These are phyloP conservation scores for Poecile montanus DNA, from an alignment of 2,797 vertebrate species.

Conservation along the genomic window DNA sequence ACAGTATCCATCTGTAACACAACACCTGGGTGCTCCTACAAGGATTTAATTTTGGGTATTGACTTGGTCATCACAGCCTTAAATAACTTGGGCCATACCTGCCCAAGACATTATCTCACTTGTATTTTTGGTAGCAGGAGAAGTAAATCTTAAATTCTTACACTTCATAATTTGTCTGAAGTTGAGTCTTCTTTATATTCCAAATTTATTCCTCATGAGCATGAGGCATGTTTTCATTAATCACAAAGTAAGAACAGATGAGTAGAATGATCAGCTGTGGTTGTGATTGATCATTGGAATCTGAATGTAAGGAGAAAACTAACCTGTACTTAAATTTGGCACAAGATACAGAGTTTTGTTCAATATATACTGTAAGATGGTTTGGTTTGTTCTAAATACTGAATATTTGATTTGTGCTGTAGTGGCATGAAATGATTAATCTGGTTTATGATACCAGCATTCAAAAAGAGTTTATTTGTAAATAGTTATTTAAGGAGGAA, in stretches of 20 bases:
- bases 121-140: background rate
- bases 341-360: background rate
- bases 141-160: background rate
- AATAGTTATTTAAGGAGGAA: background rate
- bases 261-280: fast-evolving
- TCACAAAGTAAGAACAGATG: background rate
- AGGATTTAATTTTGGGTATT: fast-evolving
- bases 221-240: background rate
- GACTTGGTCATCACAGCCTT: background rate
- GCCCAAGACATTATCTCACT: background rate
- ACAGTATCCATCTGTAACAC: background rate
- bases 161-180: background rate
- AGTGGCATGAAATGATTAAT: background rate
- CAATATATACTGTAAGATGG: background rate
- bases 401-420: background rate
- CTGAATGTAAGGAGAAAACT: background rate
- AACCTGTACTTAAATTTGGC: background rate
- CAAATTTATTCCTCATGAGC: background rate
- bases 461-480: background rate
- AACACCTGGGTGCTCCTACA: background rate
- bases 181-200: background rate
- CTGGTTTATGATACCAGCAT: background rate
- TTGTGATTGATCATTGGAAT: background rate
- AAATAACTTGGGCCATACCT: background rate
- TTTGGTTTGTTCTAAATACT: background rate